Evolutionary conservation across 2,797 vertebrate species (phyloP).

Genomic region (Orientallactaga sibirica): DNA sequence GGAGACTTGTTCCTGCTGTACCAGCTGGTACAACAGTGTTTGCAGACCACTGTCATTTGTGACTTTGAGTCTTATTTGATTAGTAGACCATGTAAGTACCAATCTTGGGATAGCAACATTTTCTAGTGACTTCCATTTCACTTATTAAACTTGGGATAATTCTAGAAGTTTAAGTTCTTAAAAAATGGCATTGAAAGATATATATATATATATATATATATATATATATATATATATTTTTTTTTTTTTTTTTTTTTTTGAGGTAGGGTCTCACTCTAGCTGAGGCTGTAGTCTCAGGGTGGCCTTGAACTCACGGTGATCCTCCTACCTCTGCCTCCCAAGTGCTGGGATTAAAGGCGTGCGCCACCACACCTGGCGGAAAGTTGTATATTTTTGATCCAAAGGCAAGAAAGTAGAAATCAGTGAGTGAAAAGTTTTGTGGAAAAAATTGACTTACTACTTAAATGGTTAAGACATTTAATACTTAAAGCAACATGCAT

Average conservation of each 20-base stretch:
- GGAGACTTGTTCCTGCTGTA: neutral
- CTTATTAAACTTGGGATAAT: constrained; percentile 33
- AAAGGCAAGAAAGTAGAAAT: constrained; percentile 31
- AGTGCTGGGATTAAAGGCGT: too few species aligned
- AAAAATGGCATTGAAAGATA: neutral
- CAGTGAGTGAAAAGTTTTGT: neutral
- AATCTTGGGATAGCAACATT: neutral
- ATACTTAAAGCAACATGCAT: constrained; percentile 1
- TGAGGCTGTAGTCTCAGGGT: too few species aligned
- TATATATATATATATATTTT: too few species aligned
- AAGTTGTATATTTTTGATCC: constrained; percentile 14
- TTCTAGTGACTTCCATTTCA: constrained; percentile 46
- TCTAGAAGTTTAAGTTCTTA: constrained; percentile 27
- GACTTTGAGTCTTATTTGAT: constrained; percentile 27
- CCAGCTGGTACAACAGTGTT: neutral
- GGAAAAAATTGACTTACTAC: constrained; percentile 26
- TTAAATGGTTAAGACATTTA: constrained; percentile 30
- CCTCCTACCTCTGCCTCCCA: too few species aligned
- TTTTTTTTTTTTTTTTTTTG: too few species aligned
- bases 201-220: too few species aligned
- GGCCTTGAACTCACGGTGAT: too few species aligned
- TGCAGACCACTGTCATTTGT: neutral
- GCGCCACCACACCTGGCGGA: neutral
- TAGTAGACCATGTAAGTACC: neutral
- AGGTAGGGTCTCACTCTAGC: too few species aligned